Conservation (phyloP, 2,888 invertebrate genomes). For the Harpalus rubripes region DNA sequence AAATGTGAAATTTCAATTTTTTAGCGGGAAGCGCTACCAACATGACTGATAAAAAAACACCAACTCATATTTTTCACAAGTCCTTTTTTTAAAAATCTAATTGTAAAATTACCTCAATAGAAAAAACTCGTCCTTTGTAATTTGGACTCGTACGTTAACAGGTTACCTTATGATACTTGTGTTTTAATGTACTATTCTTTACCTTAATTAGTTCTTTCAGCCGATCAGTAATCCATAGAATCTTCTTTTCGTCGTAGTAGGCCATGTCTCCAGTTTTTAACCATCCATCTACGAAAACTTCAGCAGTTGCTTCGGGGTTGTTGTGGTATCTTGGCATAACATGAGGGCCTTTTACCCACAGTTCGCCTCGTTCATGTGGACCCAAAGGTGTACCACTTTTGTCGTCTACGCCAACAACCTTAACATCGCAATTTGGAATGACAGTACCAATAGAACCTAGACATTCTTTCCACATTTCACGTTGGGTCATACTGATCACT, state of each 20-base stretch:
- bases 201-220: conserved; percentile 90
- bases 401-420: conserved; percentile 80
- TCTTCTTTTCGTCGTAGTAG: conserved; percentile 82
- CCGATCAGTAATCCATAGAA: conserved; percentile 86
- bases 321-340: conserved; percentile 88
- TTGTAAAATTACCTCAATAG: no score
- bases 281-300: conserved; percentile 87
- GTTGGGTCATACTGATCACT: conserved; percentile 75
- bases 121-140: no score
- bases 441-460: conserved; percentile 80
- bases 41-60: no score
- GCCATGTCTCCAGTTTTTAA: conserved; percentile 84
- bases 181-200: neutral
- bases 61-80: no score
- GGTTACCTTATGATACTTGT: no score
- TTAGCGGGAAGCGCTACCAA: no score
- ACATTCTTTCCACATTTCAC: conserved; percentile 68
- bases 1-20: no score
- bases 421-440: conserved; percentile 82
- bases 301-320: conserved; percentile 85
- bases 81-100: no score
- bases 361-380: conserved; percentile 82
- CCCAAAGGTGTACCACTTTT: conserved; percentile 71
- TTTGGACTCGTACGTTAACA: no score
- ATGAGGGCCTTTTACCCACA: conserved; percentile 88